These are phyloP conservation scores for Hippasteria phrygiana DNA, from an alignment of 53 echinoderm and acorn worm species.

Conservation along the genomic window DNA sequence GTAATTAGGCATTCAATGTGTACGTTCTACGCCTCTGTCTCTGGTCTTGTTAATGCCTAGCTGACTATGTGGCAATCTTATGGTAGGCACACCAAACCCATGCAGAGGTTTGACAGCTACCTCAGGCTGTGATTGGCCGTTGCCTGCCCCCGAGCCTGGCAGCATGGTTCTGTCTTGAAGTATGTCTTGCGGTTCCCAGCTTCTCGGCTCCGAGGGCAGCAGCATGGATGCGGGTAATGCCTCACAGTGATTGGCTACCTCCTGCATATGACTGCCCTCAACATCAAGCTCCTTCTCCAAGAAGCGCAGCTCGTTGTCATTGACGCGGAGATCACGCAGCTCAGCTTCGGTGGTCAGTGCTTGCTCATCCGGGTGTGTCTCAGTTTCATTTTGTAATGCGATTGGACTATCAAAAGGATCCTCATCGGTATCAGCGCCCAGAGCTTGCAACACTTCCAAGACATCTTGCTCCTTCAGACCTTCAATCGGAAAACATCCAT, in stretches of 20 bases:
- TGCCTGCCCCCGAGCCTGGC: constrained; percentile 10
- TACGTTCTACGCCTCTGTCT: not conserved
- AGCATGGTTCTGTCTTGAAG: constrained; percentile 13
- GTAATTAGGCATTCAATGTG: not conserved
- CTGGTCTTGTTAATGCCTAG: not conserved
- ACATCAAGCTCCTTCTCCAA: constrained; percentile 69
- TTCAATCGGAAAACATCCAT: constrained; percentile 31
- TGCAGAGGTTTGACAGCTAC: constrained; percentile 55
- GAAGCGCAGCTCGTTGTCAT: constrained; percentile 71
- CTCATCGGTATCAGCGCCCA: constrained; percentile 69
- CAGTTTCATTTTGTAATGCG: not conserved
- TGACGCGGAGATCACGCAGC: constrained; percentile 48
- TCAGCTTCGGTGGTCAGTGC: constrained; percentile 45
- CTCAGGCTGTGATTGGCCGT: constrained; percentile 28
- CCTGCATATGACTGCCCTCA: constrained; percentile 51
- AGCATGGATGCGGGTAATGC: constrained; percentile 53
- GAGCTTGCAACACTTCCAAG: constrained; percentile 79
- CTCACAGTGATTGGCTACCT: constrained; percentile 52
- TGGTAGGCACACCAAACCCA: constrained; percentile 38
- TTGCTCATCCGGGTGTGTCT: not conserved
- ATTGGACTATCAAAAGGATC: constrained; percentile 24
- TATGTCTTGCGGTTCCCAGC: constrained; percentile 56
- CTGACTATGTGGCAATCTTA: not conserved
- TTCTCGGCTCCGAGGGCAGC: constrained; percentile 50
- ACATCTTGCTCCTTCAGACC: constrained; percentile 80